Evolutionary conservation across 92 coral and sea anemone species (phyloP).

Genomic region (Siderastrea siderea): DNA sequence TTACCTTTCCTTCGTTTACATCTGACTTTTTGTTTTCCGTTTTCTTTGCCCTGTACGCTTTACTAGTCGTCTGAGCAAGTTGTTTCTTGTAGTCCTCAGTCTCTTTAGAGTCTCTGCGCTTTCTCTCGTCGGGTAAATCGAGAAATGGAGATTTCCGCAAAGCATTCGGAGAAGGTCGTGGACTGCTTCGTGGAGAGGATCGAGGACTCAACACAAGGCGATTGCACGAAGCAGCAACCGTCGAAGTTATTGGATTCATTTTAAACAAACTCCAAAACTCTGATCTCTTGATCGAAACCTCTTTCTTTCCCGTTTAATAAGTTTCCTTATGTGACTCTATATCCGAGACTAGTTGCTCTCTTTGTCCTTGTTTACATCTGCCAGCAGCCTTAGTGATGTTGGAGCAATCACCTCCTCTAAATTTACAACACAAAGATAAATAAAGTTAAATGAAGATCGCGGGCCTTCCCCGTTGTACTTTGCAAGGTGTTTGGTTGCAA

Average conservation of each 20-base stretch:
- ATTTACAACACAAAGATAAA: not conserved
- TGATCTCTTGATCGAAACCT: not conserved
- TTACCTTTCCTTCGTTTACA: conserved; percentile 3
- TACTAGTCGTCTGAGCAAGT: conserved; percentile 21
- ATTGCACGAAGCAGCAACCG: conserved; percentile 66
- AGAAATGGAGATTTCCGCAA: conserved; percentile 20
- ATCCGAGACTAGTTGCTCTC: not conserved
- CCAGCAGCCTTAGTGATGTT: not conserved
- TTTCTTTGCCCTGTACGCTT: conserved; percentile 32
- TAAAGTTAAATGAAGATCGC: not conserved
- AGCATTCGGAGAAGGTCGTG: conserved; percentile 52
- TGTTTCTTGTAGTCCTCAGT: conserved; percentile 38
- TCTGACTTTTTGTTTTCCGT: conserved; percentile 17
- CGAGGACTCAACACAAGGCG: conserved; percentile 64
- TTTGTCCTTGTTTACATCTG: conserved; percentile 5
- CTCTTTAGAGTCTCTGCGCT: conserved; percentile 52
- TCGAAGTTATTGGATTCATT: conserved; percentile 77
- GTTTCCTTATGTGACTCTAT: not conserved
- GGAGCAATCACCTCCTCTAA: not conserved
- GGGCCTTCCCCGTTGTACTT: not conserved
- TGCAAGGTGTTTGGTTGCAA: not conserved
- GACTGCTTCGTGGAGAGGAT: conserved; percentile 60
- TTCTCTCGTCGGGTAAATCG: conserved; percentile 13
- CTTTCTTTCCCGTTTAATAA: conserved; percentile 4
- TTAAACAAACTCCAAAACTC: conserved; percentile 6